Percentiles rank a stretch among this genome's conserved stretches.
These are phyloP conservation scores for Notechis scutatus DNA, from an alignment of 2,113 vertebrate species.

Conservation along the genomic window DNA sequence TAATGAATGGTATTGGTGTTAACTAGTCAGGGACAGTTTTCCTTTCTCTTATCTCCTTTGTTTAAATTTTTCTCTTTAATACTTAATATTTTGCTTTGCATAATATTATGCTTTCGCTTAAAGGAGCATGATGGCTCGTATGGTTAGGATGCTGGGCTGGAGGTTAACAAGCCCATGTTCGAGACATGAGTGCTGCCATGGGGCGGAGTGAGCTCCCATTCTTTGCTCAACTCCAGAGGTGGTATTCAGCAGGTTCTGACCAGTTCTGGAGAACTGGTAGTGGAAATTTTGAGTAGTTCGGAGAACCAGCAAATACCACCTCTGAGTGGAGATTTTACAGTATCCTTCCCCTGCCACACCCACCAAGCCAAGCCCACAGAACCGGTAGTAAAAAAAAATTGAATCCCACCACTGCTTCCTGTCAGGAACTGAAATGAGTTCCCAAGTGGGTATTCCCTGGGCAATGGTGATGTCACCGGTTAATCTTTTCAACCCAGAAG, in stretches of 20 bases:
- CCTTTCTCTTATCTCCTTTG: not conserved
- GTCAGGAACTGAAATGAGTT: not conserved
- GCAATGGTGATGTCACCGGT: not conserved
- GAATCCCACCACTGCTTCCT: too few relatives aligned
- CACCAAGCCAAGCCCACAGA: too few relatives aligned
- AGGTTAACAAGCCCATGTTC: not conserved
- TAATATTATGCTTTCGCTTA: not conserved
- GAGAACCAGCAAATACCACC: too few relatives aligned
- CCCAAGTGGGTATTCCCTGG: not conserved
- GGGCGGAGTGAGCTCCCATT: not conserved
- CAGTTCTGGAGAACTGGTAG: too few relatives aligned
- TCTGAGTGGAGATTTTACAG: too few relatives aligned
- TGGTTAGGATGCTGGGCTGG: not conserved
- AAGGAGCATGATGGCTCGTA: not conserved
- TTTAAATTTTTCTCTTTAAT: not conserved
- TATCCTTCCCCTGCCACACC: too few relatives aligned
- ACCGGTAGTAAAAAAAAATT: too few relatives aligned
- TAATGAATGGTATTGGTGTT: not conserved
- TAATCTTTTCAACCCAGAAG: not conserved
- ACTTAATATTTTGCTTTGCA: not conserved
- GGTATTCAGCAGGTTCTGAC: too few relatives aligned
- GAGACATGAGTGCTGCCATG: not conserved
- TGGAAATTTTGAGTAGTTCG: too few relatives aligned
- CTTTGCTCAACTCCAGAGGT: not conserved
- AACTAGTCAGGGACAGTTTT: not conserved